Evolutionary conservation across 2,888 invertebrate genomes (phyloP).

Genomic region (Merodon equestris): DNA sequence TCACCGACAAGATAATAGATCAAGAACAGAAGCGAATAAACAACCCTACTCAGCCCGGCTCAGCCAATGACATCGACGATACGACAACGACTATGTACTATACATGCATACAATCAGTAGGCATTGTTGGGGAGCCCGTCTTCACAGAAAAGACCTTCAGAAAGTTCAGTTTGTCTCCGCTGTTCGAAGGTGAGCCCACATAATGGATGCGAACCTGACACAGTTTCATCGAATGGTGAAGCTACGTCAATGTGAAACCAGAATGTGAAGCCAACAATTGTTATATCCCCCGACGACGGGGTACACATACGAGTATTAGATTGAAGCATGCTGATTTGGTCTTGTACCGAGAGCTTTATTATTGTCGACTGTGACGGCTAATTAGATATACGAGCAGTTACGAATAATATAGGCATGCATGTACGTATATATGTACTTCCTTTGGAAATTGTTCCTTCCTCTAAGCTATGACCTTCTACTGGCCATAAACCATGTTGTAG

Average conservation of each 20-base stretch:
- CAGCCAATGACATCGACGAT: background rate
- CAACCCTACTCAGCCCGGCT: too few relatives aligned
- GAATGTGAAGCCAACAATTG: constrained; percentile 41
- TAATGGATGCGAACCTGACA: constrained; percentile 65
- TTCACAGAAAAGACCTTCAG: constrained; percentile 40
- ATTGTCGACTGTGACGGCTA: constrained; percentile 52
- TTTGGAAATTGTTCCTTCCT: constrained; percentile 13
- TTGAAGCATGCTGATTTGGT: constrained; percentile 43
- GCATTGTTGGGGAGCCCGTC: constrained; percentile 35
- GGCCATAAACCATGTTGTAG: too few relatives aligned
- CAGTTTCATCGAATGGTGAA: constrained; percentile 49
- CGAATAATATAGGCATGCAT: constrained; percentile 18
- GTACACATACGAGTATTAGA: constrained; percentile 44
- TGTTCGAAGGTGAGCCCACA: constrained; percentile 53
- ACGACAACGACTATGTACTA: background rate
- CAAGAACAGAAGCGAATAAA: background rate
- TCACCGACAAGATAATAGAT: background rate
- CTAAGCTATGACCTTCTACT: background rate
- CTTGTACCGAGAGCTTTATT: constrained; percentile 28
- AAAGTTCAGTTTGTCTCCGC: constrained; percentile 51
- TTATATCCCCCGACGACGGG: background rate
- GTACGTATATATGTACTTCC: background rate
- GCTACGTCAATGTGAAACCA: constrained; percentile 16
- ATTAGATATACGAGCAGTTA: constrained; percentile 49
- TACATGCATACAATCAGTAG: constrained; percentile 23